Evolutionary conservation across 92 coral and sea anemone species (phyloP).

Genomic region (Parazoanthus darwini): DNA sequence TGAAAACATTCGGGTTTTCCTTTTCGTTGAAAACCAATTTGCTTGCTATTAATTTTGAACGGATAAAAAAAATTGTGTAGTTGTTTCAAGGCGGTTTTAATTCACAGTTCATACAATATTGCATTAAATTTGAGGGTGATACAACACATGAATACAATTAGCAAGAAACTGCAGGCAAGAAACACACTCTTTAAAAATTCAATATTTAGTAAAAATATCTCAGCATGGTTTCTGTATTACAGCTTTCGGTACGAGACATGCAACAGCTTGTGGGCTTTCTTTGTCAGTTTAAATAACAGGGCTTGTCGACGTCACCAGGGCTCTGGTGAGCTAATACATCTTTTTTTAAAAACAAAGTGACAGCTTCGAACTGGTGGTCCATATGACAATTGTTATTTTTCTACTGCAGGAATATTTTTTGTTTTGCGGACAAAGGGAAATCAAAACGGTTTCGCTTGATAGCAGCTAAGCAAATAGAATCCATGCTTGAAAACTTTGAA

Average conservation of each 20-base stretch:
- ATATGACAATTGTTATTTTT: not conserved
- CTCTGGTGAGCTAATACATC: conserved; percentile 28
- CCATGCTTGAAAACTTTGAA: not conserved
- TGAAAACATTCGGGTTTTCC: conserved; percentile 7
- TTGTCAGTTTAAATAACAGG: conserved; percentile 17
- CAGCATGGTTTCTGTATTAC: not conserved
- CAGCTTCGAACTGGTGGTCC: conserved; percentile 15
- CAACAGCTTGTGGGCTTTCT: conserved; percentile 21
- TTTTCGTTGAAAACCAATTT: conserved; percentile 1
- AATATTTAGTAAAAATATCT: conserved; percentile 10
- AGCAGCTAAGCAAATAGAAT: conserved; percentile 4
- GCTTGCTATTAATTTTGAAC: not conserved
- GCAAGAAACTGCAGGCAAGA: not conserved
- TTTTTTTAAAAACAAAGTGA: not conserved
- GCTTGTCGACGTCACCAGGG: conserved; percentile 23
- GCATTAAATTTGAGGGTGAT: conserved; percentile 3
- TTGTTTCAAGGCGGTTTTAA: conserved; percentile 30
- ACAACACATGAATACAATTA: conserved; percentile 19
- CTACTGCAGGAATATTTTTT: not conserved
- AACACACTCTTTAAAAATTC: conserved; percentile 28
- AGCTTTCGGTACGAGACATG: not conserved
- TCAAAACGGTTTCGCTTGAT: conserved; percentile 24
- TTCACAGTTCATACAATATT: not conserved
- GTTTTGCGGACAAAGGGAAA: conserved; percentile 2
- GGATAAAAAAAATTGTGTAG: not conserved